phyloP scores from a whole-genome alignment of 2,113 vertebrate genomes.

The Hemichromis elongatus region DNA sequence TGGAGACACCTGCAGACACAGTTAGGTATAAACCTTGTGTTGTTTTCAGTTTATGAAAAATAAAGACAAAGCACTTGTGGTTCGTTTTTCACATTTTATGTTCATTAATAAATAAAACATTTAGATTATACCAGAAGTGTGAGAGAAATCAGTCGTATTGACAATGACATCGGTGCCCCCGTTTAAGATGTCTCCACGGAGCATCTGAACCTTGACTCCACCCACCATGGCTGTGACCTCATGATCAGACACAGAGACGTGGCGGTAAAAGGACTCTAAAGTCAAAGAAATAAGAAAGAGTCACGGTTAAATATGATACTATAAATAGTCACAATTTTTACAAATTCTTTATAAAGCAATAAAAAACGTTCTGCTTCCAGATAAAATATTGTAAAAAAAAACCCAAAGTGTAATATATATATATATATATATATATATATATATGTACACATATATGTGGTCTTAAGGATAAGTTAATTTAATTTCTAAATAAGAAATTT shows the following conservation, averaged over 20 bases:
- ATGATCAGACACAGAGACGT: not conserved
- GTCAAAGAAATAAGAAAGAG: not conserved
- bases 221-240: slow-evolving; percentile 47
- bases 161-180: slow-evolving; percentile 55
- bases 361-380: not conserved
- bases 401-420: too few relatives aligned
- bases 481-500: not conserved
- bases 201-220: slow-evolving; percentile 41
- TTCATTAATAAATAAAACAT: not conserved
- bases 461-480: not conserved
- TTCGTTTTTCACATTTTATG: accelerated
- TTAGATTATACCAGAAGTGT: slow-evolving; percentile 8
- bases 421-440: too few relatives aligned
- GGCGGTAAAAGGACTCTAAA: slow-evolving; percentile 51
- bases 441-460: too few relatives aligned
- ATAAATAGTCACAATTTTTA: not conserved
- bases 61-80: accelerated
- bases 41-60: not conserved
- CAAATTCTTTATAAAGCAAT: not conserved
- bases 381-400: not conserved
- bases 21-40: not conserved
- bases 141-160: slow-evolving; percentile 54
- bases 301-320: not conserved
- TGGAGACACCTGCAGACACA: slow-evolving; percentile 45
- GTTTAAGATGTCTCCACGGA: slow-evolving; percentile 46